Evolutionary conservation across 2,113 vertebrate species (phyloP).

Genomic region (Oryzias javanicus): DNA sequence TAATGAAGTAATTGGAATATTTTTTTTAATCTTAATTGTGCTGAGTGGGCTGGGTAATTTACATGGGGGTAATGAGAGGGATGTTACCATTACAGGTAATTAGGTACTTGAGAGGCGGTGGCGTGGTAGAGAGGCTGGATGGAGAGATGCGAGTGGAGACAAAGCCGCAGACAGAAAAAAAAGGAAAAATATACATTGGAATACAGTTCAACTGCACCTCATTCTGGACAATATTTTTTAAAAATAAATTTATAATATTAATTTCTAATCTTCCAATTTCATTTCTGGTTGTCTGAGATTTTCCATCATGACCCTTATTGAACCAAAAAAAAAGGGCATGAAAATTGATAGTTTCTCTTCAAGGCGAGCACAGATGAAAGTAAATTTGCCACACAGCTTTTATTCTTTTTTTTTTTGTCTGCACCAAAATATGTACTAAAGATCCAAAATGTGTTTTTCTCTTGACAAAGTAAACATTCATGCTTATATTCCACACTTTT

Average conservation of each 20-base stretch:
- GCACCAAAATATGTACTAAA: not conserved
- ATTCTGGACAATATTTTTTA: conserved; percentile 22
- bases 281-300: conserved; percentile 48
- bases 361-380: not conserved
- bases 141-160: conserved; percentile 39
- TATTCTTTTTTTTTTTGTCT: not conserved
- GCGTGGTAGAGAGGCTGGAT: conserved; percentile 65
- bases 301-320: conserved; percentile 28
- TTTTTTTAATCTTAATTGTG: conserved; percentile 77
- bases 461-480: not conserved
- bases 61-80: conserved; percentile 81
- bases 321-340: conserved; percentile 19
- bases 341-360: not conserved
- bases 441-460: not conserved
- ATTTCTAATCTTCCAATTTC: conserved; percentile 56
- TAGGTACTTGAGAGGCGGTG: conserved; percentile 77
- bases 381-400: not conserved
- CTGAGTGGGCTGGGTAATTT: conserved; percentile 78
- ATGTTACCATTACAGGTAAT: conserved; percentile 84
- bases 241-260: conserved; percentile 44
- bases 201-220: conserved; percentile 15
- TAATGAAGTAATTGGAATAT: conserved; percentile 79
- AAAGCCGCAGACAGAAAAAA: conserved; percentile 41
- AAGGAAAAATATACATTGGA: not conserved
- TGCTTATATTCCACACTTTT: not conserved